Evolutionary conservation across 2,888 invertebrate genomes (phyloP), one percentile per base, ranked within the genome.

Genomic region (Pantelozetes paolii): DNA sequence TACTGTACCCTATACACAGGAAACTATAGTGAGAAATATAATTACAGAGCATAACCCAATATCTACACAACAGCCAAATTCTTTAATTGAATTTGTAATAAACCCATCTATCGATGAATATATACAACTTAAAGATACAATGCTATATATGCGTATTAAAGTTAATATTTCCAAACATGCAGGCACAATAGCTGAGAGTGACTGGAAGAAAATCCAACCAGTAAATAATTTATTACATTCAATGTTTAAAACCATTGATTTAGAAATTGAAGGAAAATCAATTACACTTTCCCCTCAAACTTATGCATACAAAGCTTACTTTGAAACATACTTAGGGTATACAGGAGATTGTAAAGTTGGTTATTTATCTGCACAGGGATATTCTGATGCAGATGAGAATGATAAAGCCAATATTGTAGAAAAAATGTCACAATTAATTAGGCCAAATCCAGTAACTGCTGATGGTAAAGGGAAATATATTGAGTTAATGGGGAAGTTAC

Each of bases 21-120:
- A 13, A n/a, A 20, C 67, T 13, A 30, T 73, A 11, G 69, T 70
- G 18, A 26, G 28, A 15, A 67, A 26, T 26, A 45, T 72, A 6
- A 15, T 32, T 18, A 18, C 72, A n/a, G 72, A 72, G 26, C 72
- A 72, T 40, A 57, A 62, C 28, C 72, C 72, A 59, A 62, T 18
- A 13, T 23, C 20, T 20, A 45, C 20, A 30, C 11, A 50, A 15
- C 5, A 1, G 3, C 28, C 50, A 23, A 23, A 32, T 26, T 18
- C 18, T 20, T 1, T 13, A 23, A 50, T 71, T 2, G 48, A 71
- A 48, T 71, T 71, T 28, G 5, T 18, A 6, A 8, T 71, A 1
- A 32, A 9, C 13, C n/a, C 71, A 20, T 45, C 20, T 1, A 54
- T 54, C 13, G 71, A 71, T 26, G 71, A 71, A 20, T 71, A 71